These are phyloP conservation scores for Leucania comma DNA, from an alignment of 2,888 invertebrate genomes.

Conservation along the genomic window DNA sequence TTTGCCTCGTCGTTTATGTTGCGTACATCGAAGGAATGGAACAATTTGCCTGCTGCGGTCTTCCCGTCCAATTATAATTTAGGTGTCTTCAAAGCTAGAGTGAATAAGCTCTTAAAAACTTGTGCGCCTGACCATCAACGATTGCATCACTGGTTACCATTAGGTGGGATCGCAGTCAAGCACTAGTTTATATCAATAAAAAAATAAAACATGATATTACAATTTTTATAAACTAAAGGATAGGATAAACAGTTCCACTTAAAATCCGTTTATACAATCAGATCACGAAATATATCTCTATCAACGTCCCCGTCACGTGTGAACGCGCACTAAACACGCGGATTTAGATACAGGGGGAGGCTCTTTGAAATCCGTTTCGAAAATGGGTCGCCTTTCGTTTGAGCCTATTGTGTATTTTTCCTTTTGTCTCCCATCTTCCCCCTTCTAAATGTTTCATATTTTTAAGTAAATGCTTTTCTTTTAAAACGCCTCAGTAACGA, in stretches of 20 bases:
- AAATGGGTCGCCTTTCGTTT: conserved; percentile 66
- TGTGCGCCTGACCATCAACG: too few species aligned
- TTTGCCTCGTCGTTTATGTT: too few species aligned
- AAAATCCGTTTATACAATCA: conserved; percentile 13
- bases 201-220: background rate
- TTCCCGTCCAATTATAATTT: too few species aligned
- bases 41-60: too few species aligned
- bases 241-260: background rate
- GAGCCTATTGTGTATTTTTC: conserved; percentile 57
- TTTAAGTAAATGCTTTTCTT: conserved; percentile 61
- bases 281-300: conserved; percentile 41
- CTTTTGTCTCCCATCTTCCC: conserved; percentile 50
- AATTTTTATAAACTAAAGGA: background rate
- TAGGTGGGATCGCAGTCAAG: too few species aligned
- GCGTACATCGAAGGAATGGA: too few species aligned
- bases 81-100: too few species aligned
- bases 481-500: conserved; percentile 17
- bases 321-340: conserved; percentile 44
- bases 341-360: conserved; percentile 60
- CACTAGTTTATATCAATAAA: too few species aligned
- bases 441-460: conserved; percentile 61
- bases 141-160: too few species aligned
- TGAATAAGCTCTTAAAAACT: too few species aligned
- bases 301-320: conserved; percentile 35
- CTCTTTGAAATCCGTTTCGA: conserved; percentile 64